These are phyloP conservation scores for Papilio machaon DNA, from an alignment of 1,140 invertebrate genomes.

Conservation along the genomic window DNA sequence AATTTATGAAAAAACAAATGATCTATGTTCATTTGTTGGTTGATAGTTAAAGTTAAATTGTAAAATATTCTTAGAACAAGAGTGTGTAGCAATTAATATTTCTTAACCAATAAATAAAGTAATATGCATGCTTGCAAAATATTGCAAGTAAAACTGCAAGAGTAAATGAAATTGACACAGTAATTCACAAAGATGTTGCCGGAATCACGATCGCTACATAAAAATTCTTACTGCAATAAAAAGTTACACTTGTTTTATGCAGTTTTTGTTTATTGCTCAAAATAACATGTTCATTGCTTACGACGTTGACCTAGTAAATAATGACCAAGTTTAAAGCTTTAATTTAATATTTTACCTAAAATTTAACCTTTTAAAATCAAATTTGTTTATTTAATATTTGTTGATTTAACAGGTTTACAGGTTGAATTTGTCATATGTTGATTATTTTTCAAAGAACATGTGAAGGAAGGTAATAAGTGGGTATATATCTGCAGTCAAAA, in stretches of 20 bases:
- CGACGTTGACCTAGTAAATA: neutral
- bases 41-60: neutral
- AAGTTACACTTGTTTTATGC: neutral
- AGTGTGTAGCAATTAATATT: neutral
- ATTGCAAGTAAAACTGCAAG: neutral
- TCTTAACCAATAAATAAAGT: neutral
- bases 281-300: neutral
- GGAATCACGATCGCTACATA: neutral
- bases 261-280: neutral
- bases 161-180: neutral
- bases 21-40: too few species aligned
- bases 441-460: too few species aligned
- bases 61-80: neutral
- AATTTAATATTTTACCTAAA: too few species aligned
- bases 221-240: slow-evolving; percentile 15
- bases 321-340: neutral
- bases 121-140: slow-evolving; percentile 2
- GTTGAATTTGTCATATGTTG: too few species aligned
- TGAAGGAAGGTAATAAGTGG: too few species aligned
- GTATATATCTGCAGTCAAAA: too few species aligned
- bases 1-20: neutral
- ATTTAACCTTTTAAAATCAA: too few species aligned
- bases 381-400: neutral
- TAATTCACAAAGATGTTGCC: neutral
- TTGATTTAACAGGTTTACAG: too few species aligned